Base-by-base conservation (phyloP, 2,113 vertebrate genomes). In the Myiopsitta monachus region DNA sequence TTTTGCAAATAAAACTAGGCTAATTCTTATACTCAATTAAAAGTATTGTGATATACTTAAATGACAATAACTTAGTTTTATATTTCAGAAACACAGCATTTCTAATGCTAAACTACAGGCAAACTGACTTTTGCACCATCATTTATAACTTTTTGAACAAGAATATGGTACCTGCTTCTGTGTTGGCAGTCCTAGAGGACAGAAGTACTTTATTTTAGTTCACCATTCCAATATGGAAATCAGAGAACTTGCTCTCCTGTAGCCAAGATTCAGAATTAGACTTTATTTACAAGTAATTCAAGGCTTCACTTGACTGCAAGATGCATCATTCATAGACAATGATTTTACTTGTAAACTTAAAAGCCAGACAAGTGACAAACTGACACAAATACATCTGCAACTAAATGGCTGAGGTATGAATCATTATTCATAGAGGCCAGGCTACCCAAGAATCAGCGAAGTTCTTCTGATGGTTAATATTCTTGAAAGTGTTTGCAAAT, bases 381-480 rank as follows among this genome's bases (percentile, higher is more conserved):
- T 26, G 80, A 79, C 57, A 85, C 52, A 83, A 91, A 85, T 33
- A 66, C 44, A 39, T 64, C 81, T 66, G 41, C 76, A 95, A 73
- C 62, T 49, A 69, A 95, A 79, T 22, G 62, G 47, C 67, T 41
- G 66, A 83, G 70, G 94, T 38, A 24, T 43, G 76, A 95, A 80
- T 88, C 90, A 59, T 87, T 94, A 85, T 92, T 91, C 95, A 83
- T 27, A 86, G 89, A 87, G 87, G 91, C 95, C 91, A 92, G 69
- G 44, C 57, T 62, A 84, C 30, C 41, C 70, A 44, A 78, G 55
- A 70, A 94, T 41, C 78, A 87, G 74, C 43, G 72, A 14, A 3
- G 33, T 68, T 95, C 83, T 67, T 39, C 66, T 54, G 21, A 73
- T 31, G 73, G 70, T 61, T 92, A 94, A 92, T 94, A 85, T 69